Conservation (phyloP, 2,797 vertebrate species). For the Podarcis lilfordi region DNA sequence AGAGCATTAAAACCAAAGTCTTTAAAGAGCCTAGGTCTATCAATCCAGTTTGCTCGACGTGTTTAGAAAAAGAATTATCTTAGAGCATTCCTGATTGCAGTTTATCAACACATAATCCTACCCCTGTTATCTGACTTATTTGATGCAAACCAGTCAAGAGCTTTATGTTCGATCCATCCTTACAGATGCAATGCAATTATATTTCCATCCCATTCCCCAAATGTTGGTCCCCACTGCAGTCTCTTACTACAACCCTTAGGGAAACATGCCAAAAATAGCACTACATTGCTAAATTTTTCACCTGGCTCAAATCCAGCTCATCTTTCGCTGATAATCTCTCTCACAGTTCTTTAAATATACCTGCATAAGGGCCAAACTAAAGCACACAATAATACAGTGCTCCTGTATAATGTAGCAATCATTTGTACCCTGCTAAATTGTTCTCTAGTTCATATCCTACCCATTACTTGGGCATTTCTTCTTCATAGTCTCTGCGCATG, state of each 20-base stretch:
- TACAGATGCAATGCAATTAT: background rate
- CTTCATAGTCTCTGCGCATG: too few species aligned
- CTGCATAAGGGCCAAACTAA: background rate
- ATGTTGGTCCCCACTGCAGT: background rate
- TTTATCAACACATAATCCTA: background rate
- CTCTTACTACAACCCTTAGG: background rate
- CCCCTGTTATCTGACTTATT: background rate
- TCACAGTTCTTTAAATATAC: background rate
- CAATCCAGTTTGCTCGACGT: background rate
- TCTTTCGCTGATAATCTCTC: conserved; percentile 16
- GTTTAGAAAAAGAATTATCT: background rate
- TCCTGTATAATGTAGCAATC: background rate
- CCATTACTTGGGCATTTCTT: too few species aligned
- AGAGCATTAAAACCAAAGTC: background rate
- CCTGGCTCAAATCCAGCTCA: conserved; percentile 7
- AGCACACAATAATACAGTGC: fast-evolving
- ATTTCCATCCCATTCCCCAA: background rate
- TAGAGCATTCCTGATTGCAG: background rate
- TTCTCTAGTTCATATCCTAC: too few species aligned
- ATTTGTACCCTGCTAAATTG: background rate
- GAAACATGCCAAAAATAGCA: background rate
- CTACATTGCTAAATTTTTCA: background rate
- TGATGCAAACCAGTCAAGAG: background rate
- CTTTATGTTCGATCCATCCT: background rate
- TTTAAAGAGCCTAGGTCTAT: background rate